These are phyloP conservation scores for Anguilla anguilla DNA, from an alignment of 2,797 vertebrate species.

Conservation along the genomic window DNA sequence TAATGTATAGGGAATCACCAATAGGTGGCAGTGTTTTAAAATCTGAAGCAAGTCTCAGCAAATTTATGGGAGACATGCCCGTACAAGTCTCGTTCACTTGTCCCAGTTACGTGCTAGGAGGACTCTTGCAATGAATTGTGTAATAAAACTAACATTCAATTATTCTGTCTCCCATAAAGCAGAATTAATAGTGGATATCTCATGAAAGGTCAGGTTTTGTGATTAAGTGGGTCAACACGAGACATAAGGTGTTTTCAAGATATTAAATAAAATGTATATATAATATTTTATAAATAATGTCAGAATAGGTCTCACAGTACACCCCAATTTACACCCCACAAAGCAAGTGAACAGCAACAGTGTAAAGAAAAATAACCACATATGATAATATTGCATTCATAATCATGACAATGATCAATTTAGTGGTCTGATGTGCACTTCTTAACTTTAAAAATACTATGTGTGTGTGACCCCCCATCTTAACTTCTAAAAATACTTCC, in stretches of 20 bases:
- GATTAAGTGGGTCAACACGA: background rate
- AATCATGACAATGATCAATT: no score
- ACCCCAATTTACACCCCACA: no score
- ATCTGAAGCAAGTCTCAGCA: background rate
- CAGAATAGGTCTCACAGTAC: background rate
- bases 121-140: background rate
- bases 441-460: no score
- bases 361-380: background rate
- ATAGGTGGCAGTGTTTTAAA: background rate
- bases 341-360: background rate
- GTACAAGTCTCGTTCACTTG: background rate
- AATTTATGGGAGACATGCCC: background rate
- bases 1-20: background rate
- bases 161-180: background rate
- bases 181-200: background rate
- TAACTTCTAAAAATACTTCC: background rate
- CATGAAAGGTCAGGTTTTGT: background rate
- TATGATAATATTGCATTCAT: background rate
- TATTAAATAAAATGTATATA: background rate
- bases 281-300: background rate
- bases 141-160: background rate
- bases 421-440: background rate
- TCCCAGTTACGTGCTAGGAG: no score
- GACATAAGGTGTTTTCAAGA: background rate
- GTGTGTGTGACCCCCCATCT: background rate